Base-by-base conservation (phyloP, 2,888 invertebrate species). In the Amphimallon solstitiale region DNA sequence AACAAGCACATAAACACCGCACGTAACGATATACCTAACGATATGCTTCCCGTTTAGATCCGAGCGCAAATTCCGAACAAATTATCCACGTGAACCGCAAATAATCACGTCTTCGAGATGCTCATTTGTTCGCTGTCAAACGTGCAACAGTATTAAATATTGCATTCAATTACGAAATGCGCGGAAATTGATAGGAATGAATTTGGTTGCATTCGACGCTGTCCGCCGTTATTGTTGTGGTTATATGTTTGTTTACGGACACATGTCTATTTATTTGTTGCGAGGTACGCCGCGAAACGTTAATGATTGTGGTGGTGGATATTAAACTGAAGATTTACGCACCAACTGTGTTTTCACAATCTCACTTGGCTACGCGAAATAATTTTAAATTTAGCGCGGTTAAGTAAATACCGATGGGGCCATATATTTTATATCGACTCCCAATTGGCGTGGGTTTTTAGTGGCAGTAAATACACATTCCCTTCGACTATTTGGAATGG, bases 301-400 rank as follows among this genome's bases (percentile, higher is more conserved):
- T 34, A 51, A 35, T 51, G 15, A 35, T 10, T 51, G n/a, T 35
- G 51, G 35, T 51, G 51, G 51, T 35, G 51, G 51, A 51, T 51
- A 51, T 51, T 51, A 51, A 51, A 51, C 35, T 17, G 35, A 23
- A 51, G 51, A 51, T 51, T 51, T 51, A 51, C 51, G 51, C 51
- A 35, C 51, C 9, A 51, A 51, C 51, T 51, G 51, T 51, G 51
- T 51, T 51, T 51, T 51, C 51, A 51, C 51, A 51, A 51, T 35
- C 35, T 51, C 51, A 35, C 15, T 35, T 15, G 9, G 35, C 14
- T 35, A 10, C 17, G n/a, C n/a, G 51, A 51, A 51, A 51, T 34
- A 51, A 51, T 51, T 51, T 51, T 51, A 51, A 51, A 51, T 51
- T 51, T 51, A 51, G 51, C 51, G 51, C 51, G 23, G 51, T 35